Percentiles rank a stretch among this genome's conserved stretches.
Conservation (phyloP, 2,888 invertebrate genomes). For the Leptopterna dolabrata region DNA sequence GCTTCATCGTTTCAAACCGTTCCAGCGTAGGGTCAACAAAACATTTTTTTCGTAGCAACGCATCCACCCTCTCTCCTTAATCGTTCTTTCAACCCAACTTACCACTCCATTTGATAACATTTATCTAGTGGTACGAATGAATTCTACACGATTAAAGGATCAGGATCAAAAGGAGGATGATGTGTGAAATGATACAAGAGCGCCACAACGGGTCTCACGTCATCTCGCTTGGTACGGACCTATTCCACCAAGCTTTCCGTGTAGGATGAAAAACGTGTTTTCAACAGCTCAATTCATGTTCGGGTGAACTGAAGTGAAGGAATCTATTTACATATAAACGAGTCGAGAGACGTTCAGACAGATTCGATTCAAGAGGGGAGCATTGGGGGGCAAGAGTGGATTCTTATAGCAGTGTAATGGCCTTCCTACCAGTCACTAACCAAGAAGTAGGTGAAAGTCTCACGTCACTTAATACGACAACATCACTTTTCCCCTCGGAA, state of each 20-base stretch:
- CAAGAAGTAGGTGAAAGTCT: conserved; percentile 3
- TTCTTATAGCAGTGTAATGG: conserved; percentile 18
- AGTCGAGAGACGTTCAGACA: conserved; percentile 4
- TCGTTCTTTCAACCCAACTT: too few relatives aligned
- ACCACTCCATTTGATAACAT: too few relatives aligned
- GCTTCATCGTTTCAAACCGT: too few relatives aligned
- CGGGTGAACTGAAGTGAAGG: not conserved
- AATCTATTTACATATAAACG: conserved; percentile 26
- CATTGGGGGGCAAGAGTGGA: not conserved
- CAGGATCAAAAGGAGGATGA: too few relatives aligned
- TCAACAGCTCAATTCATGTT: conserved; percentile 14
- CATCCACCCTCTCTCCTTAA: too few relatives aligned
- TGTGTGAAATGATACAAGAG: too few relatives aligned
- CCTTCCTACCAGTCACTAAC: conserved; percentile 30
- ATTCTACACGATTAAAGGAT: too few relatives aligned
- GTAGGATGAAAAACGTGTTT: not conserved
- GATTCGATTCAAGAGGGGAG: not conserved
- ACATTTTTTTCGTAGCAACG: too few relatives aligned
- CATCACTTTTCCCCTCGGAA: conserved; percentile 5
- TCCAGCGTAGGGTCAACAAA: too few relatives aligned
- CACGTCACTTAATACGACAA: not conserved
- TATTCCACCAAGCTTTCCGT: not conserved
- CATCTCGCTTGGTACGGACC: not conserved
- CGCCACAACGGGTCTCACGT: too few relatives aligned
- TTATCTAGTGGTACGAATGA: too few relatives aligned